Base-by-base conservation (phyloP, 1,140 invertebrate species). In the Papilio polytes region DNA sequence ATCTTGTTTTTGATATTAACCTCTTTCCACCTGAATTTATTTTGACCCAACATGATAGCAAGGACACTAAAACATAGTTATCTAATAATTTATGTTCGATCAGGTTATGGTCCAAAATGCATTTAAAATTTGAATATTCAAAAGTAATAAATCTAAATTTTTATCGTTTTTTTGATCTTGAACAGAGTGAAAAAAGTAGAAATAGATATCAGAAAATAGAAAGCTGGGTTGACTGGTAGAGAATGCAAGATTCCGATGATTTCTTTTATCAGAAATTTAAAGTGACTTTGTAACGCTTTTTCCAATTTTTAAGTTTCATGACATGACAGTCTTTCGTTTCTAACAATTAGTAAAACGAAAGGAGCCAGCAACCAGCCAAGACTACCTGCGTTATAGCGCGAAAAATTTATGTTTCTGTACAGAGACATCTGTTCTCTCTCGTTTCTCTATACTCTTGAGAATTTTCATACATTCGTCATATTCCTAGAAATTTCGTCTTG, bases 41-140 rank as follows among this genome's bases (percentile, higher is more conserved):
- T 63, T 26, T 7, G n/a, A 56, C 53, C 53, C 53, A 56, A 56
- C 0, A 41, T 41, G 36, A 41, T 41, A 41, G 36, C 36, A 41
- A 59, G 18, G 53, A 26, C 20, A 63, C 3, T 12, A 63, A 22
- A 10, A 63, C 13, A 56, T n/a, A 56, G n/a, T n/a, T 56, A 56
- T 56, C 7, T 56, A n/a, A n/a, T 56, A 63, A 26, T 26, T 26
- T 26, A 26, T 63, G 59, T 26, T 63, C 22, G 22, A 7, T 59
- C 56, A 12, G 13, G 10, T 26, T 26, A 26, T 26, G 59, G 59
- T 22, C 59, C 15, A 13, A 63, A 63, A 63, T 63, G 0, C 20
- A 63, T 63, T 63, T 22, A 22, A 59, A 59, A 59, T 59, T 63
- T 63, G 22, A 63, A 63, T 63, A 63, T 63, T 63, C 59, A 63